A percentile compares a stretch with the other conserved stretches of the same genome.
Evolutionary conservation across 1,140 invertebrate species (phyloP).

Genomic region (Idris sp.): DNA sequence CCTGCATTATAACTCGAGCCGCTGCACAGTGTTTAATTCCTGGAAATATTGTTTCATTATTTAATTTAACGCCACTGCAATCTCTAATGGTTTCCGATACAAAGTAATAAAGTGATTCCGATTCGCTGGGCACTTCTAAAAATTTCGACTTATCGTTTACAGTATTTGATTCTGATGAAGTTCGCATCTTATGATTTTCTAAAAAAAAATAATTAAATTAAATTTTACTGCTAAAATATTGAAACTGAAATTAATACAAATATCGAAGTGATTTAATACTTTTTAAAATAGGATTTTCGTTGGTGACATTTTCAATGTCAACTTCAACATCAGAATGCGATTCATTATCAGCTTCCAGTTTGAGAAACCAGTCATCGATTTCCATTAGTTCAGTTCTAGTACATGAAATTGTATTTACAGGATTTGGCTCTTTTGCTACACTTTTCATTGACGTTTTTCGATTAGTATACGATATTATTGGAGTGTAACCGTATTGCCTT

Average conservation of each 20-base stretch:
- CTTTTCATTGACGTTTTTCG: conserved; percentile 30
- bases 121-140: conserved; percentile 64
- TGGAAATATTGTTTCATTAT: conserved; percentile 69
- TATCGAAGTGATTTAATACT: conserved; percentile 1
- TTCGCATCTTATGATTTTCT: neutral
- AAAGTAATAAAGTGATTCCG: conserved; percentile 64
- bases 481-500: conserved; percentile 77
- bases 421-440: conserved; percentile 37
- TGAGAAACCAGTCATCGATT: conserved; percentile 63
- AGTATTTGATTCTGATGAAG: conserved; percentile 1
- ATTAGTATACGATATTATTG: conserved; percentile 35
- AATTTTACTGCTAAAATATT: conserved; percentile 7
- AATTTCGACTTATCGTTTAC: conserved; percentile 32
- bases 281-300: conserved; percentile 6
- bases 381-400: conserved; percentile 55
- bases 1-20: conserved; percentile 66
- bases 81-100: conserved; percentile 67
- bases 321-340: conserved; percentile 59
- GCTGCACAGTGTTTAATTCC: conserved; percentile 67
- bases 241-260: conserved; percentile 2
- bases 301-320: conserved; percentile 53
- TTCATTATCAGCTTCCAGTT: conserved; percentile 28
- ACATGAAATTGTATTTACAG: conserved; percentile 5
- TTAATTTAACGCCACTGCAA: conserved; percentile 67
- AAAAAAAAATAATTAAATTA: no score